Conservation (phyloP, 2,113 vertebrate species). For the Sus scrofa region DNA sequence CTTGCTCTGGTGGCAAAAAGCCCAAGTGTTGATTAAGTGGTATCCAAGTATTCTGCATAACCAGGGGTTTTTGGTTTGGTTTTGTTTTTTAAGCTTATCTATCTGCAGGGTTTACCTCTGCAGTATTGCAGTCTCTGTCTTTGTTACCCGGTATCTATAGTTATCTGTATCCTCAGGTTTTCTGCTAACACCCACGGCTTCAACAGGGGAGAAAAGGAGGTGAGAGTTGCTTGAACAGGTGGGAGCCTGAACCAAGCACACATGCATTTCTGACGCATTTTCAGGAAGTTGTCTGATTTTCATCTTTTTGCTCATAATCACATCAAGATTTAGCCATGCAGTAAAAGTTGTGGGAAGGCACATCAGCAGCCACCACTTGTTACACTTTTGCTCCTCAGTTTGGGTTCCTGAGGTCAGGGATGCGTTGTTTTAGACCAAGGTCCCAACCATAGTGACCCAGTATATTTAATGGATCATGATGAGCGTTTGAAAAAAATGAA, state of each 20-base stretch:
- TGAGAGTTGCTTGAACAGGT: not conserved
- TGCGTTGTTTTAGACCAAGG: not conserved
- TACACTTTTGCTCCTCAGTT: not conserved
- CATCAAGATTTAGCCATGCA: not conserved
- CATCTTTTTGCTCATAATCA: not conserved
- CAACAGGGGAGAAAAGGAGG: not conserved
- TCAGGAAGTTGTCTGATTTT: not conserved
- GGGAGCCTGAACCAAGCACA: not conserved
- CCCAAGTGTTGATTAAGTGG: not conserved
- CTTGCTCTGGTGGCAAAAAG: not conserved
- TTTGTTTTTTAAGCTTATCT: not conserved
- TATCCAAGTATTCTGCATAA: not conserved
- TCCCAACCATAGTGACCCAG: not conserved
- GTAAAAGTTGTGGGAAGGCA: not conserved
- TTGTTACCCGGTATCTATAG: not conserved
- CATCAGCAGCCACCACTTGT: not conserved
- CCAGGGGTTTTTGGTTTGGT: not conserved
- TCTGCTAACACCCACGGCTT: constrained; percentile 16
- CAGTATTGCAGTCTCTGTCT: not conserved
- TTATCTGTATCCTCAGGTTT: not conserved
- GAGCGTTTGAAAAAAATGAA: too few species aligned
- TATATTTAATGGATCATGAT: not conserved
- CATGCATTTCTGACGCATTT: not conserved
- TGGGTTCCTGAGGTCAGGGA: not conserved
- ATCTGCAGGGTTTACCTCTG: not conserved